Evolutionary conservation across 2,113 vertebrate genomes (phyloP).

Genomic region (Tor tambroides): DNA sequence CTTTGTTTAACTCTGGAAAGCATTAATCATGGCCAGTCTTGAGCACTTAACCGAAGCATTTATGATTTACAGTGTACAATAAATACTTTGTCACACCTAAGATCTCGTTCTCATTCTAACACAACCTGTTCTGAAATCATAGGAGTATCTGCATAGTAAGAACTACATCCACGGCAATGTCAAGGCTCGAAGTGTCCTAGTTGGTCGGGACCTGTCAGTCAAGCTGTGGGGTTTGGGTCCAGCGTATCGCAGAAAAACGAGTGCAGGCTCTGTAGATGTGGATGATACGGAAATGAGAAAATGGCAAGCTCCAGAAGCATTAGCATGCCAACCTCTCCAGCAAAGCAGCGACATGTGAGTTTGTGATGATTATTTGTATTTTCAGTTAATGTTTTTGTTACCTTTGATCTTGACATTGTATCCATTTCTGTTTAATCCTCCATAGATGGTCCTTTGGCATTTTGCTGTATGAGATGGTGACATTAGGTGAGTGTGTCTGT

Average conservation of each 20-base stretch:
- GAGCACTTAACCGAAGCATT: neutral
- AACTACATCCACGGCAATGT: conserved; percentile 84
- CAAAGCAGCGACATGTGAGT: conserved; percentile 85
- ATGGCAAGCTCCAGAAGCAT: conserved; percentile 89
- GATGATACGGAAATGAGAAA: conserved; percentile 77
- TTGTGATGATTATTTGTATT: neutral
- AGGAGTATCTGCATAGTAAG: conserved; percentile 87
- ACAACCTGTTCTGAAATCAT: neutral
- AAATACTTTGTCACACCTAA: neutral
- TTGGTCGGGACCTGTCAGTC: conserved; percentile 81
- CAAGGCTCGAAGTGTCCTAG: conserved; percentile 85
- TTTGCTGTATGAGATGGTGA: conserved; percentile 91
- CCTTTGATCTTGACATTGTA: neutral
- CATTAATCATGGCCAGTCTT: neutral
- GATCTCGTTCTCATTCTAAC: neutral
- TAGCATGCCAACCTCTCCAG: conserved; percentile 70
- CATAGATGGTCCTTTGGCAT: conserved; percentile 94
- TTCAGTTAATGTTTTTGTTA: neutral
- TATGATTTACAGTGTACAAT: neutral
- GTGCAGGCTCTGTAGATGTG: conserved; percentile 41
- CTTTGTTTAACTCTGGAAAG: neutral
- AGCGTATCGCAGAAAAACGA: conserved; percentile 69
- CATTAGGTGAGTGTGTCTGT: conserved; percentile 80
- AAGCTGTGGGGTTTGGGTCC: conserved; percentile 88
- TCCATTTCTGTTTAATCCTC: conserved; percentile 45